Evolutionary conservation across 2,888 invertebrate genomes (phyloP), one percentile per base, ranked within the genome.

Genomic region (Adineta ricciae): DNA sequence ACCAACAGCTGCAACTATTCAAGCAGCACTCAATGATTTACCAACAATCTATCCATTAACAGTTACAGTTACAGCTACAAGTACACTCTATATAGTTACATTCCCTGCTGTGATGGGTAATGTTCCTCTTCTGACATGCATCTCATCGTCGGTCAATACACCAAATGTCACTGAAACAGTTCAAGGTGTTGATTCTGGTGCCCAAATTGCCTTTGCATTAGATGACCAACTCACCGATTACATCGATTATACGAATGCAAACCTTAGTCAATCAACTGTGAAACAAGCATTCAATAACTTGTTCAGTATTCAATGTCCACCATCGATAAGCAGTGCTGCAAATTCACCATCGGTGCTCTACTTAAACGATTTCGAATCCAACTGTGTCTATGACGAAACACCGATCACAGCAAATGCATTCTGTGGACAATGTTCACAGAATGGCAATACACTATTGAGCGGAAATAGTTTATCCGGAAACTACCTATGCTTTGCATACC

Each of bases 271-370:
- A 41, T 0, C 24, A n/a, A 2, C 3, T 16, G 7, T 78, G 21
- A n/a, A 4, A 8, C 36, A 52, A 24, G n/a, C 9, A 82, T 46
- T 84, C 41, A 52, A 49, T 72, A 50, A 78, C n/a, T 82, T 83
- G 27, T 85, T 85, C 46, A 83, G 85, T 27, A 85, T 85, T 41
- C 41, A 64, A 36, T 85, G 85, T 85, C 85, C 85, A 83, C 56
- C 83, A 27, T 85, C 85, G 21, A 50, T 85, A 24, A 21, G 19
- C 14, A 56, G 27, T 56, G 1, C 56, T 27, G 7, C 24, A 32
- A 41, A 52, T n/a, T 64, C 72, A 36, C 27, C 32, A 32, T 46
- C 56, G 38, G 83, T 85, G 27, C 11, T 82, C 16, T 49, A 32
- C n/a, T 8, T 85, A 8, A 19, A 85, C 32, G 83, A 85, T 46